Evolutionary conservation across 2,113 vertebrate genomes (phyloP).

Genomic region (Alethe castanea): DNA sequence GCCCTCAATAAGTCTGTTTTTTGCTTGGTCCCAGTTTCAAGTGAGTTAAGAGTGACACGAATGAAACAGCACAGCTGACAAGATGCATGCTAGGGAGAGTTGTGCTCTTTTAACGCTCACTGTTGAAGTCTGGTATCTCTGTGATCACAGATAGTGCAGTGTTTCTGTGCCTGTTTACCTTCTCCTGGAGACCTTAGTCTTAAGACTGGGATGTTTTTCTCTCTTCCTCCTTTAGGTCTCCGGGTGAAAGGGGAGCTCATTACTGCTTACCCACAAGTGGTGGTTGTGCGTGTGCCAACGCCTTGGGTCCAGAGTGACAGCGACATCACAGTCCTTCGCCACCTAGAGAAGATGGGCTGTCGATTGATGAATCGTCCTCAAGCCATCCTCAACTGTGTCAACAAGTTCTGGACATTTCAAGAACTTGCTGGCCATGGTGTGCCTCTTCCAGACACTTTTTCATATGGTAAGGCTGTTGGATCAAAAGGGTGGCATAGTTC

Average conservation of each 20-base stretch:
- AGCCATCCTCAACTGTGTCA: slow-evolving; percentile 82
- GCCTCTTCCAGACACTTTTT: slow-evolving; percentile 82
- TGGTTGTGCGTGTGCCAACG: slow-evolving; percentile 81
- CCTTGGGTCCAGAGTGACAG: slow-evolving; percentile 84
- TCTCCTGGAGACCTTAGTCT: not conserved
- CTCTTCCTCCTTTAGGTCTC: slow-evolving; percentile 63
- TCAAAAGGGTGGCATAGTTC: not conserved
- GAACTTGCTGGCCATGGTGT: slow-evolving; percentile 82
- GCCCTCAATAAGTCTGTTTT: not conserved
- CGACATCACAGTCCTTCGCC: slow-evolving; percentile 81
- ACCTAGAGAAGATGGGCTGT: slow-evolving; percentile 83
- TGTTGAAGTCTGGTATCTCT: not conserved
- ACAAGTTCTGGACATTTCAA: slow-evolving; percentile 84
- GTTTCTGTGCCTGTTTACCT: not conserved
- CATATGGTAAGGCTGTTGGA: slow-evolving; percentile 72
- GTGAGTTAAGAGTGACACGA: not conserved
- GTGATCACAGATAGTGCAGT: not conserved
- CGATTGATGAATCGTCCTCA: slow-evolving; percentile 81
- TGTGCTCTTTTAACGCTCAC: not conserved
- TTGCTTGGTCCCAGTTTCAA: not conserved
- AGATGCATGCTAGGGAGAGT: not conserved
- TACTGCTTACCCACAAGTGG: slow-evolving; percentile 79
- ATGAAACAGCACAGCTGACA: not conserved
- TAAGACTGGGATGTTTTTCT: not conserved
- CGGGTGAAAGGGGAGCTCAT: slow-evolving; percentile 79